Base-by-base conservation (phyloP, 2,113 vertebrate species). In the Lamprologus tigripictilis region DNA sequence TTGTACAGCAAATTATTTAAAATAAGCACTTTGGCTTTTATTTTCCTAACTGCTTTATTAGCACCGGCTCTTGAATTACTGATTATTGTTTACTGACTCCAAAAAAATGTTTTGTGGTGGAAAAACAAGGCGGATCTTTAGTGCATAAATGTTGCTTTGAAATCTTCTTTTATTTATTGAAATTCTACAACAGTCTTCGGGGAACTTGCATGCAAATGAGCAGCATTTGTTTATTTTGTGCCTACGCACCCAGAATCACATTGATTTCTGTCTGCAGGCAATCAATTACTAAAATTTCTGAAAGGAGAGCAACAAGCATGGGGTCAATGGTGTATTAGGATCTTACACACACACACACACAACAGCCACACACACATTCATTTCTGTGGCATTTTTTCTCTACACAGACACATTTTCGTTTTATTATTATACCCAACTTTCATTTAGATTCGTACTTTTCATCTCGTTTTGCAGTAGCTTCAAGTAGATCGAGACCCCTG, bases 191-290 rank as follows among this genome's bases (percentile, higher is more conserved):
- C 35, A 40, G 80, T 82, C 86, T 90, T 49, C 3, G 8, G 88
- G 90, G 63, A 81, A 33, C 16, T 68, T 12, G 14, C 49, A 88
- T 93, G 89, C 79, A 90, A 91, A 93, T 87, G 4, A 53, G 49
- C 40, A 40, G 37, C 40, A 42, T 81, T 87, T 89, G 84, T 89
- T 93, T 90, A 13, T 86, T 49, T 90, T 84, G 42, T 40, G 81
- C 87, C 86, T 61, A 71, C 76, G n/a, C 83, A 23, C 12, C 17
- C 82, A 49, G 71, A 90, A 37, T 73, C 14, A 13, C 84, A 82
- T 90, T 40, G 88, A 92, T 89, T 92, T 88, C 31, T 88, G 85
- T 93, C 87, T 91, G 81, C 87, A 82, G 87, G 86, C 90, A 11
- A 83, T 90, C 86, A 81, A 78, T 87, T 94, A 88, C 45, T 47